A percentile compares a stretch with the other conserved stretches of the same genome.
Conservation (phyloP, 2,888 invertebrate species). For the Callyntrura guangdongensis region DNA sequence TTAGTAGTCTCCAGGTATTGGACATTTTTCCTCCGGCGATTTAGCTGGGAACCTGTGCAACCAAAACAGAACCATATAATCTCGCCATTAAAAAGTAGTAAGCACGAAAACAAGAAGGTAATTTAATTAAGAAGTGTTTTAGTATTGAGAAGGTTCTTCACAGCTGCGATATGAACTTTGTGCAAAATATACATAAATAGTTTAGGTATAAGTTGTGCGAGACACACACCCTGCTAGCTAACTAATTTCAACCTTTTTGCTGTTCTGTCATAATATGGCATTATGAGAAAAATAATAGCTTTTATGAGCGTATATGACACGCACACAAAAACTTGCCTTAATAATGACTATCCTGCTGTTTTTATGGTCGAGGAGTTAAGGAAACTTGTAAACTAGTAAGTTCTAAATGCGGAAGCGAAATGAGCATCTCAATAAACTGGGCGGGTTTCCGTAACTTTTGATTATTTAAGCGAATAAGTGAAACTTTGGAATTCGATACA, state of each 20-base stretch:
- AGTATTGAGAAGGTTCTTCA: background rate
- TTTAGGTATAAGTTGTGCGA: background rate
- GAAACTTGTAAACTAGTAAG: background rate
- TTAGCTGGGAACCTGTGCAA: no score
- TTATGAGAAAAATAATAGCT: conserved; percentile 36
- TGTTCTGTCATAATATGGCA: background rate
- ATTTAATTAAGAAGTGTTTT: conserved; percentile 56
- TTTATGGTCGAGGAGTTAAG: conserved; percentile 22
- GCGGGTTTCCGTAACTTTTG: no score
- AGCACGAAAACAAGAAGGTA: background rate
- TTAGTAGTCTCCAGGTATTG: no score
- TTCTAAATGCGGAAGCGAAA: background rate
- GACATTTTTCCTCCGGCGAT: no score
- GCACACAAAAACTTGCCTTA: background rate
- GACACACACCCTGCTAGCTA: background rate
- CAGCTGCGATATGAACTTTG: background rate
- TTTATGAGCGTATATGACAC: background rate
- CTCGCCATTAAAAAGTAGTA: conserved; percentile 37
- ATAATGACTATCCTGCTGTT: conserved; percentile 6
- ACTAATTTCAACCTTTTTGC: conserved; percentile 24
- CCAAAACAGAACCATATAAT: background rate
- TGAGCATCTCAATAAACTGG: no score
- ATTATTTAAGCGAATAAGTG: no score
- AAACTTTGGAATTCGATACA: no score
- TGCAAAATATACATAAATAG: background rate